phyloP scores from a whole-genome alignment of 2,797 vertebrate species.

The Leptoclinus maculatus region DNA sequence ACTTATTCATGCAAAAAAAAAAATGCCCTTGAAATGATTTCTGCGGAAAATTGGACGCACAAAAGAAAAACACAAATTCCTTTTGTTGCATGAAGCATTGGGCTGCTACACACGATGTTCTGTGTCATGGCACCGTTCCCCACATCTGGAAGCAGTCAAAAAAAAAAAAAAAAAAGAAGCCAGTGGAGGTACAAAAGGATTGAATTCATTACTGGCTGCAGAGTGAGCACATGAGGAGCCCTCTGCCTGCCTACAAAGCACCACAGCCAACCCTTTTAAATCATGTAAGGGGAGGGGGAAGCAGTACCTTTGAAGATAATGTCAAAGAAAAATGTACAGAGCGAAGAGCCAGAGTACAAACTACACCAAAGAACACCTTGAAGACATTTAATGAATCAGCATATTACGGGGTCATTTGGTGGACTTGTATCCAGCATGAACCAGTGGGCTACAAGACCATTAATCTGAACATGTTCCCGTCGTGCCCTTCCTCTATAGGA shows the following conservation, averaged over 20 bases:
- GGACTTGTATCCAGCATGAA: constrained; percentile 16
- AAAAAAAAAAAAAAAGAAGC: not conserved
- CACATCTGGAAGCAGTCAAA: constrained; percentile 81
- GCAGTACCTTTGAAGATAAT: constrained; percentile 36
- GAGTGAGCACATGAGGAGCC: constrained; percentile 49
- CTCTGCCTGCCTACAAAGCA: constrained; percentile 59
- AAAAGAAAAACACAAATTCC: constrained; percentile 11
- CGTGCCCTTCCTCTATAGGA: not conserved
- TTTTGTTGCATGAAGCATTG: constrained; percentile 25
- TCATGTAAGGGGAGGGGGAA: constrained; percentile 6
- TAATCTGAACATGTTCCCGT: not conserved
- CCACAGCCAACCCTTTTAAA: constrained; percentile 43
- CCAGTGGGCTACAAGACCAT: constrained; percentile 5
- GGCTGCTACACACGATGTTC: constrained; percentile 43
- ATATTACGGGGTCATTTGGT: constrained; percentile 28
- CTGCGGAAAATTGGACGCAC: constrained; percentile 31
- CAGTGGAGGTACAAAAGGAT: constrained; percentile 57
- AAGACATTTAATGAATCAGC: constrained; percentile 34
- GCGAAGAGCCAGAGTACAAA: constrained; percentile 18
- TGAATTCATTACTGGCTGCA: constrained; percentile 66
- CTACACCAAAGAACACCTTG: constrained; percentile 31
- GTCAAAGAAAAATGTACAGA: constrained; percentile 51
- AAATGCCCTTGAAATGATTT: constrained; percentile 34
- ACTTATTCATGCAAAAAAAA: constrained; percentile 44
- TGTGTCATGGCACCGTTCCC: constrained; percentile 51